phyloP scores from a whole-genome alignment of 2,113 vertebrate genomes.

The Hystrix brachyura region DNA sequence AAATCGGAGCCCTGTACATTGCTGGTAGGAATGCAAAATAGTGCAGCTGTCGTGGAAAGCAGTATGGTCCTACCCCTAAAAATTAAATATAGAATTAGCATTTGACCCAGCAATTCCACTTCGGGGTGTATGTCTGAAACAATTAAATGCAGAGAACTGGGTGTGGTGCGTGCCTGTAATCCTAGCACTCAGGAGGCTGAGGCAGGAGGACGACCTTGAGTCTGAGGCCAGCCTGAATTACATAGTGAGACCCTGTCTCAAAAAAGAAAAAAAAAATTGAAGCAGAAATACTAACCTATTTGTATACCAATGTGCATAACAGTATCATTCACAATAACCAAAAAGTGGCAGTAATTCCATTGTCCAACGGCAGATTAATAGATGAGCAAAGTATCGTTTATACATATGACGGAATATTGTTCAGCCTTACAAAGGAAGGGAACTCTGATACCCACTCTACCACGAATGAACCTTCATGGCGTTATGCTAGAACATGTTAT shows the following conservation, averaged over 20 bases:
- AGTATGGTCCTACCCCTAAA: not conserved
- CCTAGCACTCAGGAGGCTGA: not conserved
- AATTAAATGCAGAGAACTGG: not conserved
- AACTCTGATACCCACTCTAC: not conserved
- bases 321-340: not conserved
- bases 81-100: not conserved
- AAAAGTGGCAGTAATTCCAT: not conserved
- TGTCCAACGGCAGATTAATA: not conserved
- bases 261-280: not conserved
- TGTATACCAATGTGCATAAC: not conserved
- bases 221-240: not conserved
- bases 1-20: not conserved
- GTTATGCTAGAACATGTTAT: not conserved
- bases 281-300: not conserved
- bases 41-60: not conserved
- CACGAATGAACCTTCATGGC: not conserved
- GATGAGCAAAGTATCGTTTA: not conserved
- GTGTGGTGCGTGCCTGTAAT: not conserved
- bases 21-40: not conserved
- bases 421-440: not conserved
- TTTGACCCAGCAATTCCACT: not conserved
- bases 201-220: not conserved
- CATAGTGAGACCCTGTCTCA: not conserved
- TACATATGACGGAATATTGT: not conserved
- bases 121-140: not conserved